These are phyloP conservation scores for Notothenia coriiceps DNA, from an alignment of 2,113 vertebrate species.

Conservation along the genomic window DNA sequence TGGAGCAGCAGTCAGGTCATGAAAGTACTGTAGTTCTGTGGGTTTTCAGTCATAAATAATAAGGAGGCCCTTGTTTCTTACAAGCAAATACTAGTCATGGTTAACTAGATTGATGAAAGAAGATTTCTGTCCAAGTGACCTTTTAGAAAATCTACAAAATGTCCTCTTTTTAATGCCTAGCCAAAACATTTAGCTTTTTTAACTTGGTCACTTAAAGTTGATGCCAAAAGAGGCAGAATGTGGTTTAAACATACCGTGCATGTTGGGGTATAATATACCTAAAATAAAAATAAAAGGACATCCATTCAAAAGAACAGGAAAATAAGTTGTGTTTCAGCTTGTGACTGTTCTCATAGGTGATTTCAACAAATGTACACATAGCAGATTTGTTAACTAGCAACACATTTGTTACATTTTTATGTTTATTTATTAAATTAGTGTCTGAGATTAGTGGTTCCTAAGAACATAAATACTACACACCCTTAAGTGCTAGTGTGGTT, in stretches of 20 bases:
- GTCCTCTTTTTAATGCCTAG: neutral
- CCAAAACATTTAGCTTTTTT: neutral
- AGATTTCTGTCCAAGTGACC: neutral
- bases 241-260: too few relatives aligned
- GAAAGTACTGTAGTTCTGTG: neutral
- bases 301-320: too few relatives aligned
- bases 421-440: neutral
- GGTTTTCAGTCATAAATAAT: constrained; percentile 21
- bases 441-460: neutral
- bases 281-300: too few relatives aligned
- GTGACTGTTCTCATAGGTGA: too few relatives aligned
- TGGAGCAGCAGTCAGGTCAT: constrained; percentile 7
- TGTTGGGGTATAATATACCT: neutral
- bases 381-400: neutral
- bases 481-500: neutral
- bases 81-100: neutral
- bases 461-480: neutral
- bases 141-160: neutral
- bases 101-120: neutral
- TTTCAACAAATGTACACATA: too few relatives aligned
- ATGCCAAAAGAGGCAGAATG: too few relatives aligned
- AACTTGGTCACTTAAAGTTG: neutral
- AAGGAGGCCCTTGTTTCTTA: constrained; percentile 10
- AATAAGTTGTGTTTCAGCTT: too few relatives aligned
- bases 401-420: neutral